Evolutionary conservation across 2,888 invertebrate species (phyloP), one percentile per base, ranked within the genome.

Genomic region (Drosophila neonasuta): DNA sequence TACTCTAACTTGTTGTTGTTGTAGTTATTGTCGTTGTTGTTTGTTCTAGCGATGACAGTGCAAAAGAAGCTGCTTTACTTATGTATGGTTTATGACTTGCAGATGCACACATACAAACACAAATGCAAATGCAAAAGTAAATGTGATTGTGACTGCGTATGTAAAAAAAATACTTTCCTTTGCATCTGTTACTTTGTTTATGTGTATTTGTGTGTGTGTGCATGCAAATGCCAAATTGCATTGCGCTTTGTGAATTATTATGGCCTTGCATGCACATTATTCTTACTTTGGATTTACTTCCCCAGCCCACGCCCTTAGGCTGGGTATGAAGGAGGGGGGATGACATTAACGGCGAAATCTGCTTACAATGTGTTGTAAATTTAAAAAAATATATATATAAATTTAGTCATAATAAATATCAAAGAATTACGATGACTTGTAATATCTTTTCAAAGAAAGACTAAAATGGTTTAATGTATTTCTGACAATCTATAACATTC

Each of bases 331-430:
- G 2, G 32, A 32, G 32, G 6, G 62, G 45, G 30, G 63, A 29
- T 60, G 60, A 52, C 58, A 66, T 50, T 68, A 73, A 64, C 65
- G 63, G 63, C 74, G 71, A 85, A 83, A 83, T 83, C 77, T 85
- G 83, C 72, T 58, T 71, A 79, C 83, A 83, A 85, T 83, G 73
- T 83, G 85, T 79, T 80, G 68, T 74, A 77, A 63, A 74, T 68
- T 63, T 61, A 44, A 54, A 71, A 39, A 41, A 52, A 71, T 45
- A 41, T 34, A 34, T 30, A 32, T 54, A 30, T 55, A 15, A 15
- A 34, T 52, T 54, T 45, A 24, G 32, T 0, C 32, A 7, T 29
- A 34, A 34, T 34, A 34, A 34, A 34, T 11, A 34, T 34, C 3
- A 46, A 15, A 56, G 36, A 13, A 24, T 11, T 24, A 5, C 13